phyloP scores from a whole-genome alignment of 2,797 vertebrate species.

The Hapalemur alaotrensis region DNA sequence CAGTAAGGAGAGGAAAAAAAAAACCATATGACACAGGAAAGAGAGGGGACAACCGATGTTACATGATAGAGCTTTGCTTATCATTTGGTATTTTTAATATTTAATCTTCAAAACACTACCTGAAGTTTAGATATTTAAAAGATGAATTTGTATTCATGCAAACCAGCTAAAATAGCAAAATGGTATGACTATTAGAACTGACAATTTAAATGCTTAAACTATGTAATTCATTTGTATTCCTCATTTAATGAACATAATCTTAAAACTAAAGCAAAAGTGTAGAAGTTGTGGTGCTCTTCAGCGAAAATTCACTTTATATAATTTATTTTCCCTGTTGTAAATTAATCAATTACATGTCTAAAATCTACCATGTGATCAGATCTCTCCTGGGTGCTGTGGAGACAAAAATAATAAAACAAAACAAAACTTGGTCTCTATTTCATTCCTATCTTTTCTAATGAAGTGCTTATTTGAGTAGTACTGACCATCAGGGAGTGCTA shows the following conservation, averaged over 20 bases:
- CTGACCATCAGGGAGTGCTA: not conserved
- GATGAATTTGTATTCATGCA: not conserved
- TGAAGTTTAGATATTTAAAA: conserved; percentile 27
- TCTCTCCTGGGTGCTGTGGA: not conserved
- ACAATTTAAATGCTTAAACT: conserved; percentile 37
- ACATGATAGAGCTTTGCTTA: not conserved
- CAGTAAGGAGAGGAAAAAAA: not conserved
- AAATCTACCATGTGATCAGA: conserved; percentile 17
- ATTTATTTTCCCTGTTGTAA: conserved; percentile 35
- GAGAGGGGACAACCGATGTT: not conserved
- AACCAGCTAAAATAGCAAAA: conserved; percentile 4
- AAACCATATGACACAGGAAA: not conserved
- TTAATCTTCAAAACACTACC: not conserved
- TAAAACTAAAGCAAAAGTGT: conserved; percentile 24
- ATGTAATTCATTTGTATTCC: conserved; percentile 43
- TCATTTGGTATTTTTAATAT: not conserved
- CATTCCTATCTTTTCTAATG: not conserved
- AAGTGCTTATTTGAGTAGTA: not conserved
- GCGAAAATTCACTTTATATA: conserved; percentile 38
- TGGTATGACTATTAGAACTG: conserved; percentile 11
- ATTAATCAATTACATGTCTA: conserved; percentile 58
- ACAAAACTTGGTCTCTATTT: not conserved
- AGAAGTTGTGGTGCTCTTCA: not conserved
- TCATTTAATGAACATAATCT: conserved; percentile 48
- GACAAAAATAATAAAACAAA: not conserved